Conservation (phyloP, 2,888 invertebrate species). For the Rhyacophila evoluta region DNA sequence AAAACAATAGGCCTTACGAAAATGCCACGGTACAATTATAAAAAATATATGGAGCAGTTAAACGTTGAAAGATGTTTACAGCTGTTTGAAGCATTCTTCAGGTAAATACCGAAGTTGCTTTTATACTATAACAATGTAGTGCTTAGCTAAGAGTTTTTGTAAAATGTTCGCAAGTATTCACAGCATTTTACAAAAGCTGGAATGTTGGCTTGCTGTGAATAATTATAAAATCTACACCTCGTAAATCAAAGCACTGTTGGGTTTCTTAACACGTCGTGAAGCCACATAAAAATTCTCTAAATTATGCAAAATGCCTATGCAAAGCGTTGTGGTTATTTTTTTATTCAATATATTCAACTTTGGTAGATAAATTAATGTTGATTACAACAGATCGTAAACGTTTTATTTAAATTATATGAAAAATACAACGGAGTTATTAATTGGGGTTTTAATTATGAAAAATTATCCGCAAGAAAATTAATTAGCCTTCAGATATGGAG, state of each 20-base stretch:
- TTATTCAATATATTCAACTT: no score
- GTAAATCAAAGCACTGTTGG: neutral
- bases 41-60: no score
- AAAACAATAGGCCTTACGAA: no score
- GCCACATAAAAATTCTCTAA: neutral
- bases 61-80: neutral
- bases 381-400: no score
- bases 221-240: slow-evolving; percentile 15
- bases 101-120: neutral
- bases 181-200: neutral
- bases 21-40: no score
- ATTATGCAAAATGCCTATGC: neutral
- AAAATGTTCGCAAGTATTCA: neutral
- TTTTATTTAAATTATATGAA: no score
- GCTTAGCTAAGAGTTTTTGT: neutral
- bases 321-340: no score
- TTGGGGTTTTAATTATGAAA: no score
- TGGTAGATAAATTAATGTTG: no score
- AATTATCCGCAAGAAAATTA: no score
- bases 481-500: no score
- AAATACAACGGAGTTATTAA: no score
- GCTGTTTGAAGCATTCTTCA: neutral
- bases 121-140: neutral
- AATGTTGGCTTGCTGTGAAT: neutral
- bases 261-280: slow-evolving; percentile 6